Conservation (phyloP, 2,888 invertebrate species). For the Dasysyrphus tricinctus region DNA sequence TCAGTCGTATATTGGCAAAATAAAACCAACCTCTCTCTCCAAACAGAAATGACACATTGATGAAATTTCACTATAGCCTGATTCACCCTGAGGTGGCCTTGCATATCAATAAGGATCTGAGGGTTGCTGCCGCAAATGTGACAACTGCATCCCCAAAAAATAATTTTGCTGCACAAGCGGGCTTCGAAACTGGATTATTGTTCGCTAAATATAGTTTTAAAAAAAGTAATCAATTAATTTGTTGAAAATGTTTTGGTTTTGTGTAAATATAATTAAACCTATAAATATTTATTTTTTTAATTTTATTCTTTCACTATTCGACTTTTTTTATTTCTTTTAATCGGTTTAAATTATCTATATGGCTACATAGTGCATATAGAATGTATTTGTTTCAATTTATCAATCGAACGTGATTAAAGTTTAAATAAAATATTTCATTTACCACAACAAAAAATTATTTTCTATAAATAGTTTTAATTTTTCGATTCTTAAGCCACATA, state of each 20-base stretch:
- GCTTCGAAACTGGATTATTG: neutral
- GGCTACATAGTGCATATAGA: too few relatives aligned
- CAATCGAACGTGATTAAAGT: neutral
- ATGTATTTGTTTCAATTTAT: neutral
- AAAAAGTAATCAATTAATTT: neutral
- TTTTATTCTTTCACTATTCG: neutral
- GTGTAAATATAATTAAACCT: conserved; percentile 9
- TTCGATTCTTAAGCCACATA: neutral
- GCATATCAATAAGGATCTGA: neutral
- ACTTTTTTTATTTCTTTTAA: neutral
- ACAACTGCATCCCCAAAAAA: neutral
- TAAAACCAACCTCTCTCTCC: neutral
- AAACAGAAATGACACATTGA: neutral
- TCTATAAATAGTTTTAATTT: neutral
- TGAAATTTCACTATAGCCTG: neutral
- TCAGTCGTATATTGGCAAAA: neutral
- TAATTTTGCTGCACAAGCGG: neutral
- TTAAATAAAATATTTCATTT: neutral
- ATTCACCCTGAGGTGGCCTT: neutral
- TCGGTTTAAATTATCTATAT: neutral
- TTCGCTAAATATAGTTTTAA: neutral
- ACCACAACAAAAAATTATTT: neutral
- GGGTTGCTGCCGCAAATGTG: neutral
- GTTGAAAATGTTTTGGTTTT: neutral
- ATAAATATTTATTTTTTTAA: neutral